Conservation (phyloP, 2,113 vertebrate genomes). For the Amphiprion ocellaris region DNA sequence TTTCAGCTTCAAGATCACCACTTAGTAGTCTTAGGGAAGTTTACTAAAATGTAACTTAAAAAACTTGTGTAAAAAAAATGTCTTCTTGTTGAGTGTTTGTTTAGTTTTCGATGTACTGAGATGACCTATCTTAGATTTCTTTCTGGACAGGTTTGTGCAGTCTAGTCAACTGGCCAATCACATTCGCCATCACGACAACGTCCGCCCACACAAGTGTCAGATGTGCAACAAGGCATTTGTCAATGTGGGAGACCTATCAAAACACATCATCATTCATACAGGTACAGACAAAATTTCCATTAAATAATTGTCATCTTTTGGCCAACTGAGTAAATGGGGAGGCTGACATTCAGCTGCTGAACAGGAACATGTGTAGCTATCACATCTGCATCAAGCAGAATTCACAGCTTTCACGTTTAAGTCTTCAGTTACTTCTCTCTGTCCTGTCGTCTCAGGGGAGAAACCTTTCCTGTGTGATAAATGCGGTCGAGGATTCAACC, state of each 20-base stretch:
- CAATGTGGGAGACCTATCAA: conserved; percentile 97
- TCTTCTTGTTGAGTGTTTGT: no score
- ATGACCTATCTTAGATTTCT: conserved; percentile 3
- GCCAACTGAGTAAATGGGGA: background rate
- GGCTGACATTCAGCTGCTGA: background rate
- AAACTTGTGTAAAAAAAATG: no score
- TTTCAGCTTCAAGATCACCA: background rate
- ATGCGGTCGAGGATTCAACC: conserved; percentile 96
- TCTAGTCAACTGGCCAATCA: conserved; percentile 99
- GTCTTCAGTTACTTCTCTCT: background rate
- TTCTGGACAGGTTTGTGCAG: conserved; percentile 91
- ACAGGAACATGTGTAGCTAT: no score
- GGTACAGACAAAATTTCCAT: conserved; percentile 77
- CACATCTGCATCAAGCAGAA: background rate
- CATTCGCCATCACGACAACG: conserved; percentile 98
- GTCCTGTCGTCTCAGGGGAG: conserved; percentile 86
- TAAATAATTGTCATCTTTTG: background rate
- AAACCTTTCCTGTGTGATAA: conserved; percentile 98
- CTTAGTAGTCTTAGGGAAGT: background rate
- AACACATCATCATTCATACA: conserved; percentile 99
- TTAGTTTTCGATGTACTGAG: no score
- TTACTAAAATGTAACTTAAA: background rate
- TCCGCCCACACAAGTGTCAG: conserved; percentile 96
- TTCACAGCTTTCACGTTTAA: background rate
- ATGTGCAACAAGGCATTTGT: conserved; percentile 98